Percentiles rank a stretch among this genome's conserved stretches.
These are phyloP conservation scores for Onchidella celtica DNA, from an alignment of 2,888 invertebrate species.

Conservation along the genomic window DNA sequence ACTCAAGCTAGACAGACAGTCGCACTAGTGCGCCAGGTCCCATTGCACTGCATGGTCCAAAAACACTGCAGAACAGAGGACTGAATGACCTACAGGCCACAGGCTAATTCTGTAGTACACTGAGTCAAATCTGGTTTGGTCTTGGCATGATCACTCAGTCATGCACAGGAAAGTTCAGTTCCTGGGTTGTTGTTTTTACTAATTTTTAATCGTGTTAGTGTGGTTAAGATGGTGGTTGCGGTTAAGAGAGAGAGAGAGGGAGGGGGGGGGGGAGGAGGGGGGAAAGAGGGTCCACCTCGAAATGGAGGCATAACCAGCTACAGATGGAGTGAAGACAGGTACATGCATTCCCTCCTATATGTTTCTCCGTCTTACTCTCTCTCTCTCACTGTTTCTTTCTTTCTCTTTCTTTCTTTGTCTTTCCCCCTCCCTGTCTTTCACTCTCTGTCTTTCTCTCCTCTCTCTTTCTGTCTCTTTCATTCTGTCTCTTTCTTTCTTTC, in stretches of 20 bases:
- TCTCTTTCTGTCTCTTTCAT: neutral
- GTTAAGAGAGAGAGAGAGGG: constrained; percentile 5
- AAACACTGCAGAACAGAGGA: no score
- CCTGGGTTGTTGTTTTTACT: no score
- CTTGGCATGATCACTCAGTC: no score
- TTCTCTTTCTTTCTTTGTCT: neutral
- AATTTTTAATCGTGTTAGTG: no score
- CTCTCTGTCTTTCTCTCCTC: neutral
- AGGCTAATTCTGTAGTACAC: neutral
- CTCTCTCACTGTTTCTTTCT: neutral
- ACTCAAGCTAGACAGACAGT: no score
- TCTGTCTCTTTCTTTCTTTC: neutral
- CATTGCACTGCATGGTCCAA: no score
- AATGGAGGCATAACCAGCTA: no score
- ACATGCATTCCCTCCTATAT: neutral
- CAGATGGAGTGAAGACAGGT: no score
- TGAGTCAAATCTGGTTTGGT: neutral
- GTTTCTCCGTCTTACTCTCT: neutral
- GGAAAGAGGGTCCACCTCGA: neutral
- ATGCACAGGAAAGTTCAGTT: no score
- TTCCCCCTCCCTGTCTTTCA: neutral
- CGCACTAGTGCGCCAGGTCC: no score
- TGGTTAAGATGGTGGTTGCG: neutral
- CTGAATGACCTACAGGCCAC: no score
- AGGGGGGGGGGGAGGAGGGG: constrained; percentile 10